Base-by-base conservation (phyloP, 2,797 vertebrate species). In the Microchirus variegatus region DNA sequence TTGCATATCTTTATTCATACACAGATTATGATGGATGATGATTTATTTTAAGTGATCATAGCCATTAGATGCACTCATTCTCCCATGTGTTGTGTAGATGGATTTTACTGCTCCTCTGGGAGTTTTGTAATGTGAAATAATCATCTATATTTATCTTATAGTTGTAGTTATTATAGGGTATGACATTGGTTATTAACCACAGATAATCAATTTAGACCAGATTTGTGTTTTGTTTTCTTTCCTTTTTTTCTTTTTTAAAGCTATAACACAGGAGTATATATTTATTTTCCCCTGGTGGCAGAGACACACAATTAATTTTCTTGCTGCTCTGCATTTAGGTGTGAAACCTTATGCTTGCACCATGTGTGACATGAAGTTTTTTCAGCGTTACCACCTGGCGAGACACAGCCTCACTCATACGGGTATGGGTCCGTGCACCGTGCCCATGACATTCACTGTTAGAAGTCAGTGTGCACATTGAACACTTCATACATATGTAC, bases 311-410 rank as follows among this genome's bases (percentile, higher is more conserved):
- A 87, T 67, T 90, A 85, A 90, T 86, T 70, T 35, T 85, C 53
- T 83, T 87, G 74, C 86, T 93, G 86, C 91, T 93, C 84, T 93
- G 89, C 88, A 68, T 91, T 86, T 87, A 94, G 93, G 93, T 87
- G 93, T 93, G 92, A 94, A 93, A 87, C 92, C 92, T 83, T 93
- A 87, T 61, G 91, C 90, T 91, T 93, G 92, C 82, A 90, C 90
- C 86, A 93, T 93, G 92, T 93, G 92, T 84, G 92, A 92, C 87
- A 93, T 91, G 92, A 92, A 91, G 88, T 93, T 93, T 93, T 92
- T 92, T 89, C 91, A 93, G 81, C 92, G 91, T 89, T 92, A 93
- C 90, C 92, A 93, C 84, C 91, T 93, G 88, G 89, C 92, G 22
- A 93, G 92, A 92, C 92, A 93, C 91, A 93, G 90, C 90, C 90